These are phyloP conservation scores for Coenonympha arcania DNA, from an alignment of 2,888 invertebrate genomes.

Conservation along the genomic window DNA sequence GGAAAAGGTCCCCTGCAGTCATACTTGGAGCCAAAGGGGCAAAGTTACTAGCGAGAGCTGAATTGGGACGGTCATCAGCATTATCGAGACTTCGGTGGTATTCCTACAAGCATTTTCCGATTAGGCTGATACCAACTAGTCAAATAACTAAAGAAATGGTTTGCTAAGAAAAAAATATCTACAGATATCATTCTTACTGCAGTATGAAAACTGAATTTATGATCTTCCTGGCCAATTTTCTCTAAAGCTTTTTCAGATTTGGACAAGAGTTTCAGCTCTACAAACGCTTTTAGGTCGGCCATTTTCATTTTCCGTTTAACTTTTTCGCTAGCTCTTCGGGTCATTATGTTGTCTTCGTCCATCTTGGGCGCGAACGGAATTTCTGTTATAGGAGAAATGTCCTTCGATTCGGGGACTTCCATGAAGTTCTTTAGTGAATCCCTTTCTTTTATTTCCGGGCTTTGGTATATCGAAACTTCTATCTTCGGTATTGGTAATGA, in stretches of 20 bases:
- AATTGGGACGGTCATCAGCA: slow-evolving; percentile 82
- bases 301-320: slow-evolving; percentile 91
- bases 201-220: slow-evolving; percentile 72
- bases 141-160: slow-evolving; percentile 3
- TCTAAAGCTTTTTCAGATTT: slow-evolving; percentile 93
- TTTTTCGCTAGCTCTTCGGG: slow-evolving; percentile 84
- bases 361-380: slow-evolving; percentile 51
- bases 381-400: slow-evolving; percentile 78
- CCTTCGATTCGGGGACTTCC: slow-evolving; percentile 83
- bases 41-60: slow-evolving; percentile 79
- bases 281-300: slow-evolving; percentile 91
- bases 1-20: slow-evolving; percentile 68
- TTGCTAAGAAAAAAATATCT: slow-evolving; percentile 48
- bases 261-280: slow-evolving; percentile 91
- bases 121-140: no score
- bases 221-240: slow-evolving; percentile 87
- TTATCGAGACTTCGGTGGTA: slow-evolving; percentile 88
- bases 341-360: slow-evolving; percentile 60
- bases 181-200: slow-evolving; percentile 78
- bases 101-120: slow-evolving; percentile 78
- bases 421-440: slow-evolving; percentile 82
- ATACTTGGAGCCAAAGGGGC: slow-evolving; percentile 71
- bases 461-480: slow-evolving; percentile 88
- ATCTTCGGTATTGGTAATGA: slow-evolving; percentile 95
- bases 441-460: slow-evolving; percentile 78